Conservation (phyloP, 2,797 vertebrate genomes). For the Morelia viridis region DNA sequence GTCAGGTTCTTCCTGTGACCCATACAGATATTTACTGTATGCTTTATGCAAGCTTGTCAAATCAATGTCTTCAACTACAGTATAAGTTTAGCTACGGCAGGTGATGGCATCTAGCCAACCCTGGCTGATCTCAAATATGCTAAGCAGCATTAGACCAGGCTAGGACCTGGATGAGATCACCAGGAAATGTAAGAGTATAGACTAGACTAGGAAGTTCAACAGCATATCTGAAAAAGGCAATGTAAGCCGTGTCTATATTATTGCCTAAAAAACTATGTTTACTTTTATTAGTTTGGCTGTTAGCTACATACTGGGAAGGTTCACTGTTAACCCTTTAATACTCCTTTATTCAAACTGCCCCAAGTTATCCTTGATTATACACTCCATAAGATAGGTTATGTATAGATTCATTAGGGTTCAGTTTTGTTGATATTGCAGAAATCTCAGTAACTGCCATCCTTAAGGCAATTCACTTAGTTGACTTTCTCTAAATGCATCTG, state of each 20-base stretch:
- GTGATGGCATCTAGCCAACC: too few relatives aligned
- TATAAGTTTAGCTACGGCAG: background rate
- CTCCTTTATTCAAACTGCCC: too few relatives aligned
- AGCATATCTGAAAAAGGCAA: background rate
- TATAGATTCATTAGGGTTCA: background rate
- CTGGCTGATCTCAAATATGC: background rate
- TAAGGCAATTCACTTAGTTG: background rate
- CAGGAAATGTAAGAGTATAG: background rate
- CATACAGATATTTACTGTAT: background rate
- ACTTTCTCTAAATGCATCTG: background rate
- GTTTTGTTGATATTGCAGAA: background rate
- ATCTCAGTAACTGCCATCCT: background rate
- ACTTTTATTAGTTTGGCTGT: background rate
- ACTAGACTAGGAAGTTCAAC: background rate
- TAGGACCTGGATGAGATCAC: background rate
- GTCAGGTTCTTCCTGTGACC: background rate
- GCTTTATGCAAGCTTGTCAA: background rate
- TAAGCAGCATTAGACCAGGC: background rate
- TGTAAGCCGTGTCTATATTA: background rate
- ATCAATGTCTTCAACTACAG: slow-evolving; percentile 2
- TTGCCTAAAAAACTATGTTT: background rate
- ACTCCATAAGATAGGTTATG: background rate
- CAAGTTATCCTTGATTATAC: too few relatives aligned
- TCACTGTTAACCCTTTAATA: background rate
- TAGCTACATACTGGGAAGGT: background rate